A percentile compares a stretch with the other conserved stretches of the same genome.
Evolutionary conservation across 1,140 invertebrate genomes (phyloP).

Genomic region (Pogonognathellus flavescens): DNA sequence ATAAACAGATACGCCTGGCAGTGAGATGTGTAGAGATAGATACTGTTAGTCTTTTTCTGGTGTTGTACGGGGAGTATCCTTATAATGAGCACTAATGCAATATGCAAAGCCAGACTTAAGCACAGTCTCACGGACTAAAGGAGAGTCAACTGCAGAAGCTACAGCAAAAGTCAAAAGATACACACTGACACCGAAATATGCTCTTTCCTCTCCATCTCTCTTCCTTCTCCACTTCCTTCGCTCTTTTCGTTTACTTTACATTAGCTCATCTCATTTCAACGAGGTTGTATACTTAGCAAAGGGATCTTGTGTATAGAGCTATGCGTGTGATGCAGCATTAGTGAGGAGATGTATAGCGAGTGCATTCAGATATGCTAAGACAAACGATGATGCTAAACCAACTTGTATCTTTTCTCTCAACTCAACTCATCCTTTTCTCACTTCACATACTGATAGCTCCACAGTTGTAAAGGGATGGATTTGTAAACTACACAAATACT

Average conservation of each 20-base stretch:
- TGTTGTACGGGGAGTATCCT: not conserved
- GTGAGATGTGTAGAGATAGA: not conserved
- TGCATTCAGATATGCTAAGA: not conserved
- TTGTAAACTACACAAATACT: not conserved
- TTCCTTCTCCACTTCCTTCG: not conserved
- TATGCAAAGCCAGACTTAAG: slow-evolving; percentile 16
- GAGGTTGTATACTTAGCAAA: too few relatives aligned
- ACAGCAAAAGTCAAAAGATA: not conserved
- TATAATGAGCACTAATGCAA: slow-evolving; percentile 45
- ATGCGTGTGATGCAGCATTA: too few relatives aligned
- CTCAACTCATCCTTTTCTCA: not conserved
- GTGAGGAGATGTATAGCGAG: too few relatives aligned
- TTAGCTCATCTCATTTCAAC: slow-evolving; percentile 42
- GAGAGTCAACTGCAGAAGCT: not conserved
- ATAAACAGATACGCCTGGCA: too few relatives aligned
- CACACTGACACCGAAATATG: slow-evolving; percentile 12
- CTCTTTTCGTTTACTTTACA: slow-evolving; percentile 28
- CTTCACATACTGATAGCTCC: not conserved
- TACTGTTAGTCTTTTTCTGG: not conserved
- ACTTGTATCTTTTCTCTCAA: not conserved
- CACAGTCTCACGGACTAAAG: not conserved
- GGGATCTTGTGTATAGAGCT: too few relatives aligned
- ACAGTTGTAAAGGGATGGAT: too few relatives aligned
- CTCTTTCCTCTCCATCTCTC: not conserved
- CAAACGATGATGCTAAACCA: not conserved